Evolutionary conservation across 2,888 invertebrate genomes (phyloP).

Genomic region (Phengaris arion): DNA sequence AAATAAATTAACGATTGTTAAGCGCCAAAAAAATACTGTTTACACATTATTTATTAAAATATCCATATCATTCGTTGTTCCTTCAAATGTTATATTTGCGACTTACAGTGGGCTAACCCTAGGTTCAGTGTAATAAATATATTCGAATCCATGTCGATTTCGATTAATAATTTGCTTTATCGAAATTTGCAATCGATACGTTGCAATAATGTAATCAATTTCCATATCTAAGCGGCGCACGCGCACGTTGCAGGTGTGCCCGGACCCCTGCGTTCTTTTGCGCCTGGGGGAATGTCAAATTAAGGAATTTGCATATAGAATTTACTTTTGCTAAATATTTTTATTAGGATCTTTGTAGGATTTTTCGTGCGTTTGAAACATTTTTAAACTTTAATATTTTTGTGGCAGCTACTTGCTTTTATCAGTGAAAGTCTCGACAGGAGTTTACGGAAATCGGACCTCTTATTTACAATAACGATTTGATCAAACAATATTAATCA

Average conservation of each 20-base stretch:
- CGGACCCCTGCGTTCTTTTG: neutral
- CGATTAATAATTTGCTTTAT: conserved; percentile 37
- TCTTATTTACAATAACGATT: neutral
- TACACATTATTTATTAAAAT: no score
- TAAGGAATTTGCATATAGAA: conserved; percentile 4
- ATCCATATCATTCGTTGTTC: no score
- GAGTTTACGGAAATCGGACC: no score
- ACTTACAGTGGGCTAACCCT: neutral
- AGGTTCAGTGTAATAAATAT: neutral
- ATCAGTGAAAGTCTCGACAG: no score
- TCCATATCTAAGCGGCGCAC: conserved; percentile 43
- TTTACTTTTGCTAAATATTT: neutral
- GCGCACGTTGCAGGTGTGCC: conserved; percentile 39
- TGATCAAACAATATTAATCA: neutral
- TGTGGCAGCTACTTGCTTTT: no score
- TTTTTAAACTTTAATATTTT: no score
- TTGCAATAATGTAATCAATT: conserved; percentile 46
- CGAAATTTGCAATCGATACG: conserved; percentile 37
- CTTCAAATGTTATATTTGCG: no score
- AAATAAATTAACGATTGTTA: neutral
- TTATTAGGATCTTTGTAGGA: neutral
- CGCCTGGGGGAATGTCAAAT: neutral
- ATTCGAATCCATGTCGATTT: conserved; percentile 17
- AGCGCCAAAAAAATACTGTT: no score
- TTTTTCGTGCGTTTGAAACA: no score